Evolutionary conservation across 2,113 vertebrate genomes (phyloP), one percentile per base, ranked within the genome.

Genomic region (Origma solitaria): DNA sequence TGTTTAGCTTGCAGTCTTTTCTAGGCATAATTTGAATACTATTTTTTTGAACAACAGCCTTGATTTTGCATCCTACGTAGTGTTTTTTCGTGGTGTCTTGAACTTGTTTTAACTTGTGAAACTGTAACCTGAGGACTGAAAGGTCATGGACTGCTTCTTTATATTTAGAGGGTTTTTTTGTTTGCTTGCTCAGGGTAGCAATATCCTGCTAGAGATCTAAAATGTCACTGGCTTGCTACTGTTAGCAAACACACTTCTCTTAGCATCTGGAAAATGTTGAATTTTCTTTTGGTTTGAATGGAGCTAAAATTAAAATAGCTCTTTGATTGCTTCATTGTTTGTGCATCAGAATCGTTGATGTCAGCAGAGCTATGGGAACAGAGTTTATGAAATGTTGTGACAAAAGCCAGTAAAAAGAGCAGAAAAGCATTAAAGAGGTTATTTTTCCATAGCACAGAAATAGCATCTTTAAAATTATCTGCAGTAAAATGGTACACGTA

Each of bases 241-340:
- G 61, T 82, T 93, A 96, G 78, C 45, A 82, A 95, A 91, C 53
- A 45, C 40, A 25, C 47, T 86, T 77, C 73, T 86, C 69, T 58
- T 87, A 92, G 86, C 78, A 93, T 89, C 94, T 95, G 88, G 73
- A 93, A 96, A 93, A 83, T 62, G 66, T 79, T 75, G 73, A 69
- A 70, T 85, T 94, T 96, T 95, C 81, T 89, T 94, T 83, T 42
- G 30, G 50, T 94, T 82, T 94, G 84, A 96, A 95, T 94, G 94
- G 54, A 80, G 72, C 82, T 92, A 82, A 96, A 97, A 95, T 95
- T 92, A 97, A 95, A 92, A 94, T 80, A 84, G 82, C 56, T 85
- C 60, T 96, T 94, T 96, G 96, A 95, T 97, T 97, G 89, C 87
- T 94, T 95, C 58, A 92, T 94, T 97, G 88, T 96, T 95, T 94